Evolutionary conservation across 2,113 vertebrate genomes (phyloP).

Genomic region (Sciurus niger): DNA sequence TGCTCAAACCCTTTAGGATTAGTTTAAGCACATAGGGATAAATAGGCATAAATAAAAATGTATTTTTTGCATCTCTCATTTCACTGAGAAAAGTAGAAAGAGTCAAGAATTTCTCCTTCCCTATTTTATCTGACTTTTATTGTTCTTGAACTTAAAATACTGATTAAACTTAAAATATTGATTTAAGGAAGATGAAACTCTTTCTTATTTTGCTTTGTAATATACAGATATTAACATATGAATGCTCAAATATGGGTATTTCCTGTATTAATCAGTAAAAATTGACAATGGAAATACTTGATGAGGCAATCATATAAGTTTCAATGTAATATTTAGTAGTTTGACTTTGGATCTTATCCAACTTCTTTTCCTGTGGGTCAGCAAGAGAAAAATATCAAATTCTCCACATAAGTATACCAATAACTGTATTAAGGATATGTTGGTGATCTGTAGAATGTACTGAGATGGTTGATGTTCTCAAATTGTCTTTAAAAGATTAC

Average conservation of each 20-base stretch:
- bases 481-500: background rate
- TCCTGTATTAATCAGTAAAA: slow-evolving; percentile 9
- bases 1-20: slow-evolving; percentile 57
- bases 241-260: background rate
- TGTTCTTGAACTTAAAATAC: slow-evolving; percentile 56
- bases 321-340: background rate
- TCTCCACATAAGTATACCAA: background rate
- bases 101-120: slow-evolving; percentile 29
- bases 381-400: background rate
- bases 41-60: slow-evolving; percentile 68
- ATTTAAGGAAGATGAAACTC: background rate
- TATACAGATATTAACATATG: background rate
- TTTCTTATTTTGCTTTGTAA: background rate
- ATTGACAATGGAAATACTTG: background rate
- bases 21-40: slow-evolving; percentile 64
- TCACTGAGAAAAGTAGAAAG: slow-evolving; percentile 52
- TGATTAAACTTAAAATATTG: slow-evolving; percentile 29
- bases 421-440: background rate
- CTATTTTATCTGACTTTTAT: background rate
- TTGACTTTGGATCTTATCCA: background rate
- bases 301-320: background rate
- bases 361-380: background rate
- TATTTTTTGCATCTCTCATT: slow-evolving; percentile 37
- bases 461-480: background rate
- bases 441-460: background rate